phyloP scores from a whole-genome alignment of 37 sponge, comb jelly and placozoan species.

The Amphimedon queenslandica region DNA sequence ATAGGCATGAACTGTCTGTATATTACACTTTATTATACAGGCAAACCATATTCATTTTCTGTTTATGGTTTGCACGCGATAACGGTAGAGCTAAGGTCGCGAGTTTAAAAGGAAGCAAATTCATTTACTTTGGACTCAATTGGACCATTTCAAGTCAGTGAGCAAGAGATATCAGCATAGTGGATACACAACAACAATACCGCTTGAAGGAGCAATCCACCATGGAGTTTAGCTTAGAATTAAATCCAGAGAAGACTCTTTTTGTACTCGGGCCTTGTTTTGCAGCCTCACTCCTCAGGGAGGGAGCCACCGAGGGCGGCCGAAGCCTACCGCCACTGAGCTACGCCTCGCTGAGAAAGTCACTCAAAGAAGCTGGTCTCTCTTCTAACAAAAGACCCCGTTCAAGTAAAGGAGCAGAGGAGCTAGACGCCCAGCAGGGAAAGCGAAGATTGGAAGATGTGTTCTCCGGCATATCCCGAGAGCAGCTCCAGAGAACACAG shows the following conservation, averaged over 20 bases:
- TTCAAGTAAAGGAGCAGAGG: neutral
- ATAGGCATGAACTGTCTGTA: neutral
- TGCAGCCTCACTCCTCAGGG: slow-evolving; percentile 2
- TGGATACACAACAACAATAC: no score
- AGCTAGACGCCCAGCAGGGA: neutral
- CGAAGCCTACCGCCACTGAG: neutral
- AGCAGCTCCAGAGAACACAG: neutral
- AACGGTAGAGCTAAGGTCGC: no score
- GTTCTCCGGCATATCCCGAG: neutral
- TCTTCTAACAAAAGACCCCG: no score
- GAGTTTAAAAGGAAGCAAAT: no score
- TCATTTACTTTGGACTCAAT: no score
- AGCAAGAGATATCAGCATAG: no score
- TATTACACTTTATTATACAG: no score
- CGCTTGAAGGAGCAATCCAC: no score
- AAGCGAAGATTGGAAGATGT: slow-evolving; percentile 13
- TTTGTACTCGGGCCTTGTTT: slow-evolving; percentile 49
- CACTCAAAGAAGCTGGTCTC: neutral
- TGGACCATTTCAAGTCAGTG: no score
- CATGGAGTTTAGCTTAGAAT: no score
- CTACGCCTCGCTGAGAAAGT: neutral
- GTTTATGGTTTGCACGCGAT: no score
- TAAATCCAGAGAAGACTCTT: slow-evolving; percentile 27
- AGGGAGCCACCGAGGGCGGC: neutral
- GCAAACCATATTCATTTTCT: neutral